Evolutionary conservation across 2,113 vertebrate genomes (phyloP).

Genomic region (Petrocephalus microphthalmus): DNA sequence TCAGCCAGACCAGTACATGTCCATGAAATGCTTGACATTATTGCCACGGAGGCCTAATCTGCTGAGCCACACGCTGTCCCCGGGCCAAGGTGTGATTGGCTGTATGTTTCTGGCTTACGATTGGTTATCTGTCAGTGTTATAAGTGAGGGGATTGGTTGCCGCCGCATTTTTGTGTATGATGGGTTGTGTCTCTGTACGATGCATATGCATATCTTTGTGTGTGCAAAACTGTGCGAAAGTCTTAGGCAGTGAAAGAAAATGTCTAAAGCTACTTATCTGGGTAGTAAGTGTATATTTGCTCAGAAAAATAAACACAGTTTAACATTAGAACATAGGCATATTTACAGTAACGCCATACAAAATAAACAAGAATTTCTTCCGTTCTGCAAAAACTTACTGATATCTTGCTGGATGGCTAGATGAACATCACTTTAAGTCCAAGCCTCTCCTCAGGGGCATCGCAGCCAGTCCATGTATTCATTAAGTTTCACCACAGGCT

Average conservation of each 20-base stretch:
- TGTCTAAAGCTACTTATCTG: neutral
- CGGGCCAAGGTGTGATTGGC: neutral
- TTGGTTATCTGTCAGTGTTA: neutral
- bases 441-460: neutral
- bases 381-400: neutral
- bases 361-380: neutral
- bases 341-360: neutral
- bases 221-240: neutral
- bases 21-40: neutral
- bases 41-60: neutral
- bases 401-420: neutral
- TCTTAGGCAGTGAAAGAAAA: neutral
- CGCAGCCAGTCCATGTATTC: neutral
- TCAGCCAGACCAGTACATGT: neutral
- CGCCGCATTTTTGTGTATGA: neutral
- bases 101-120: neutral
- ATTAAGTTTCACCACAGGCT: neutral
- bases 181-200: neutral
- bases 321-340: neutral
- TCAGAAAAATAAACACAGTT: neutral
- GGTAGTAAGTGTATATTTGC: neutral
- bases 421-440: neutral
- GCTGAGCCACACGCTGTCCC: neutral
- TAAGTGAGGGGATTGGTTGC: neutral
- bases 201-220: neutral